Evolutionary conservation across 2,113 vertebrate genomes (phyloP).

Genomic region (Orycteropus afer): DNA sequence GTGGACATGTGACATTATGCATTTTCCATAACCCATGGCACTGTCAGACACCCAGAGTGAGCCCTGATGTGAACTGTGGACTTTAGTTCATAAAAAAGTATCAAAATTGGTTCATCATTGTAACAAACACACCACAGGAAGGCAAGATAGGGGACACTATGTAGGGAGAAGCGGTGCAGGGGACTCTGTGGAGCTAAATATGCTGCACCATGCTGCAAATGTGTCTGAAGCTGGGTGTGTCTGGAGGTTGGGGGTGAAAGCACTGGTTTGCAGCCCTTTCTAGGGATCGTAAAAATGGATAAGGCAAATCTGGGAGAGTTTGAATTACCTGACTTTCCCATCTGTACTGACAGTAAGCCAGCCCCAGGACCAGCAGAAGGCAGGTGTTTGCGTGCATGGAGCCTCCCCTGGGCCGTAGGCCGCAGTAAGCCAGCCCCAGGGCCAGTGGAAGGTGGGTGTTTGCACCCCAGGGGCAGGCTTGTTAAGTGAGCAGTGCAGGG

Average conservation of each 20-base stretch:
- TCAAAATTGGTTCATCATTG: neutral
- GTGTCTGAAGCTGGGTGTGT: neutral
- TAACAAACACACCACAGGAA: neutral
- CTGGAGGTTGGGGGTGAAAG: fast-evolving
- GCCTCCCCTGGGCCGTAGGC: too few species aligned
- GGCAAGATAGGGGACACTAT: neutral
- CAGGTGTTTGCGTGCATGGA: too few species aligned
- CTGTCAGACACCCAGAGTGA: neutral
- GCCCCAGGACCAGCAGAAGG: too few species aligned
- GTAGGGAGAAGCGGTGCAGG: neutral
- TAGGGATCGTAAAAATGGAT: neutral
- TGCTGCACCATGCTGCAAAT: neutral
- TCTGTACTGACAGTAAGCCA: too few species aligned
- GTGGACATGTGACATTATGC: neutral
- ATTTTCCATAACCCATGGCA: neutral
- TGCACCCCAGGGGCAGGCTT: too few species aligned
- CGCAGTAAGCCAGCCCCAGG: too few species aligned
- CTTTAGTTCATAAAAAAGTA: neutral
- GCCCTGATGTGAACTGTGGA: neutral
- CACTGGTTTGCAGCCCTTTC: neutral
- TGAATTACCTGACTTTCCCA: neutral
- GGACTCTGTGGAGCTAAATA: neutral
- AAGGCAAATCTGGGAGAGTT: neutral
- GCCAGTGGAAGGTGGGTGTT: too few species aligned
- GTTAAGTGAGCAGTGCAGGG: too few species aligned